Conservation (phyloP, 2,888 invertebrate species). For the Chirona hameri region DNA sequence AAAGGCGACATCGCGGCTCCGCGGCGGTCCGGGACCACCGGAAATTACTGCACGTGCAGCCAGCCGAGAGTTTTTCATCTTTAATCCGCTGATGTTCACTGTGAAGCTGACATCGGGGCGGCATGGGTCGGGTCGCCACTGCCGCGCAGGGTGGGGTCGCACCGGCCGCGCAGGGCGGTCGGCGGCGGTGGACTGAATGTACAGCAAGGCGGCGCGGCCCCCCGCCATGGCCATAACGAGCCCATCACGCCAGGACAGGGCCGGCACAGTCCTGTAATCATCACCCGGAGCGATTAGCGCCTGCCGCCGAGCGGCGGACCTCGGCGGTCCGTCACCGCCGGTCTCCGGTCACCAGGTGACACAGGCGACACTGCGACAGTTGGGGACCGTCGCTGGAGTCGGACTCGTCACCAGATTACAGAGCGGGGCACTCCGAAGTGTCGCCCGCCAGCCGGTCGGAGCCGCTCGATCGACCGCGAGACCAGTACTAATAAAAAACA, state of each 20-base stretch:
- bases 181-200: background rate
- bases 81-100: background rate
- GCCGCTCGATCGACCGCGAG: background rate
- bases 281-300: background rate
- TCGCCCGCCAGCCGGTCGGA: background rate
- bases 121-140: background rate
- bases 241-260: background rate
- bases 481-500: constrained; percentile 5
- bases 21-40: background rate
- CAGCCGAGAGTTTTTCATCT: background rate
- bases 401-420: background rate
- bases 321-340: background rate
- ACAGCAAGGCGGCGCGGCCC: background rate
- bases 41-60: background rate
- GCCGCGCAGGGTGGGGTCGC: background rate
- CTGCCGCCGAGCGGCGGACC: background rate
- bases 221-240: background rate
- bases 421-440: background rate
- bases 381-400: background rate
- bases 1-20: background rate
- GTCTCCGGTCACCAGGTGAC: background rate
- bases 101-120: background rate
- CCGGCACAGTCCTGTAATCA: background rate
- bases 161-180: background rate
- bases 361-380: background rate